phyloP scores from a whole-genome alignment of 2,797 vertebrate genomes.

The Sebastes iracundus region DNA sequence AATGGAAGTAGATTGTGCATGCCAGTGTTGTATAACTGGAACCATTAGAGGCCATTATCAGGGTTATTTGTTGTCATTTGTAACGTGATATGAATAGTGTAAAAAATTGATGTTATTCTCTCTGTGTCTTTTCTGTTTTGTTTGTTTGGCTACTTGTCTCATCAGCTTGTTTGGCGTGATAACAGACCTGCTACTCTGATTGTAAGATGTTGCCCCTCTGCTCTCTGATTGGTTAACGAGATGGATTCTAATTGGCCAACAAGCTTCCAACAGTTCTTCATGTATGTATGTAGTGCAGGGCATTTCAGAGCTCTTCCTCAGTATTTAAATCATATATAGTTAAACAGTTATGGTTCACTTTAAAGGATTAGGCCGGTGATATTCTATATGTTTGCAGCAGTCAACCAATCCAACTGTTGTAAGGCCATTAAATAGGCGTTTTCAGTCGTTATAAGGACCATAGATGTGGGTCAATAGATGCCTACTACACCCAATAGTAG shows the following conservation, averaged over 20 bases:
- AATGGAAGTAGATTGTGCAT: not conserved
- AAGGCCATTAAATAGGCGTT: not conserved
- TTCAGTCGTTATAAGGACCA: not conserved
- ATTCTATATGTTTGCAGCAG: not conserved
- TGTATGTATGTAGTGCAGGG: not conserved
- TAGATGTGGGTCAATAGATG: not conserved
- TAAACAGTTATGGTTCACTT: not conserved
- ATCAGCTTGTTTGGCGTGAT: not conserved
- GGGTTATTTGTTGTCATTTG: not conserved
- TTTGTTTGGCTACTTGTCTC: not conserved
- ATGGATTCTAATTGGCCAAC: not conserved
- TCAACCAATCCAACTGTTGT: no score
- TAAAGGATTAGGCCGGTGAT: not conserved
- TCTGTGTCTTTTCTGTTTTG: not conserved
- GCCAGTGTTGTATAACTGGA: not conserved
- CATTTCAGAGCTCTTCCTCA: not conserved
- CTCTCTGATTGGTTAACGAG: not conserved
- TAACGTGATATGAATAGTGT: not conserved
- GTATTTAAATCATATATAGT: not conserved
- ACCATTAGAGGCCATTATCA: conserved; percentile 2
- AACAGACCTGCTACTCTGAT: not conserved
- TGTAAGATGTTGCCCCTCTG: not conserved
- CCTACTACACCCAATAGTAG: no score
- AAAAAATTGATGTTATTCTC: not conserved
- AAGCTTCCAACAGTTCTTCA: not conserved